Percentiles rank a stretch among this genome's conserved stretches.
Evolutionary conservation across 35 echinoderm and acorn worm genomes (phyloP).

Genomic region (Anneissia japonica): DNA sequence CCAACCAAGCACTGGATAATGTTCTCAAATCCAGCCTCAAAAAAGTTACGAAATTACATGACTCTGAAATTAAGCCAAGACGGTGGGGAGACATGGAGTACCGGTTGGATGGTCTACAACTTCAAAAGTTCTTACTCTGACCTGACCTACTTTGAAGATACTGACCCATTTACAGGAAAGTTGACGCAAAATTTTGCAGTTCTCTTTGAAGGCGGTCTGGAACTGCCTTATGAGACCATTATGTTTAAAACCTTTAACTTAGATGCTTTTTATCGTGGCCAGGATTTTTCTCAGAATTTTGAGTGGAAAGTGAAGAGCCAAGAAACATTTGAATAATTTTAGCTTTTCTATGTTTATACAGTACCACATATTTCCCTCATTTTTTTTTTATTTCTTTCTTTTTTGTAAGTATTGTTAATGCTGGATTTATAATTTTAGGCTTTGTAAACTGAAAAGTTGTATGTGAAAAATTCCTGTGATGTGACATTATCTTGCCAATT

Average conservation of each 20-base stretch:
- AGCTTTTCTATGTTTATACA: too few species aligned
- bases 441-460: too few species aligned
- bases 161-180: slow-evolving; percentile 7
- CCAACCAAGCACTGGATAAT: slow-evolving; percentile 48
- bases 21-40: slow-evolving; percentile 85
- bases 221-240: slow-evolving; percentile 27
- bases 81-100: slow-evolving; percentile 68
- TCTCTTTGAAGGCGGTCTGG: slow-evolving; percentile 66
- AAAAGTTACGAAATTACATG: slow-evolving; percentile 61
- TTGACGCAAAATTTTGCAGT: slow-evolving; percentile 79
- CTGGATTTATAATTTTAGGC: too few species aligned
- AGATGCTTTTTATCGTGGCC: slow-evolving; percentile 31
- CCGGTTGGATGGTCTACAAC: slow-evolving; percentile 51
- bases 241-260: slow-evolving; percentile 94
- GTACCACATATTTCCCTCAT: too few species aligned
- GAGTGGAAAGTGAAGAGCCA: too few species aligned
- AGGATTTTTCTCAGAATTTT: background rate
- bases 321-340: too few species aligned
- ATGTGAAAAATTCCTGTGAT: too few species aligned
- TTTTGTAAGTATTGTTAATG: too few species aligned
- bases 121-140: slow-evolving; percentile 65
- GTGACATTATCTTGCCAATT: too few species aligned
- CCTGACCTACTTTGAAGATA: slow-evolving; percentile 74
- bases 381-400: too few species aligned
- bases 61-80: slow-evolving; percentile 77